These are phyloP conservation scores for Parnassius orleans DNA, from an alignment of 2,888 invertebrate genomes.

Conservation along the genomic window DNA sequence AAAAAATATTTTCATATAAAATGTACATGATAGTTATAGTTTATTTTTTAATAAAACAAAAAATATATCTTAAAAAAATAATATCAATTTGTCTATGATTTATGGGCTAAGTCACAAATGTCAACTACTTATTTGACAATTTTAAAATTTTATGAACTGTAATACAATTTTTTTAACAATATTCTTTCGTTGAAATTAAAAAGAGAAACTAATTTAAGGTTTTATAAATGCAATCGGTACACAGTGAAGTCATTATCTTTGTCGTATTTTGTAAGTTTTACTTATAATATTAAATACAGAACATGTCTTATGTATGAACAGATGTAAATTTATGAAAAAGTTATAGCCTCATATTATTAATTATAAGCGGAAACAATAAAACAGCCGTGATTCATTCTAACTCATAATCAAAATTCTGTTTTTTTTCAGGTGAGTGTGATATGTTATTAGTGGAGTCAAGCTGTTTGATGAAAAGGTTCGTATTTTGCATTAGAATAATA, in stretches of 20 bases:
- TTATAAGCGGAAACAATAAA: slow-evolving; percentile 42
- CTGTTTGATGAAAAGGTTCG: slow-evolving; percentile 34
- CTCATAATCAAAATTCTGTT: slow-evolving; percentile 37
- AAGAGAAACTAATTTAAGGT: no score
- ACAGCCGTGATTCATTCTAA: slow-evolving; percentile 36
- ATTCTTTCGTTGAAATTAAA: no score
- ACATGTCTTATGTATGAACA: slow-evolving; percentile 48
- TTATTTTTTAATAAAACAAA: no score
- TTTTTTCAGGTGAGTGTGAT: slow-evolving; percentile 68
- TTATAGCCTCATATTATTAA: slow-evolving; percentile 46
- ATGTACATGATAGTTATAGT: no score
- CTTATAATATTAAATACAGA: slow-evolving; percentile 30
- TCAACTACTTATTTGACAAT: no score
- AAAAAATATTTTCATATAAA: background rate
- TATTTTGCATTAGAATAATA: slow-evolving; percentile 24
- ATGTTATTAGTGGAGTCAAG: slow-evolving; percentile 27
- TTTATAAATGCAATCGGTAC: no score
- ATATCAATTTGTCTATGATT: no score
- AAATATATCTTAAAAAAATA: no score
- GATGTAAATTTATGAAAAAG: slow-evolving; percentile 46
- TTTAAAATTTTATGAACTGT: no score
- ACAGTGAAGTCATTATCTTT: no score
- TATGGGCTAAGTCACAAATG: no score
- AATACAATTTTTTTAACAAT: no score
- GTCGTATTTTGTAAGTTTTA: slow-evolving; percentile 45